Base-by-base conservation (phyloP, 2,888 invertebrate genomes). In the Euplexia lucipara region DNA sequence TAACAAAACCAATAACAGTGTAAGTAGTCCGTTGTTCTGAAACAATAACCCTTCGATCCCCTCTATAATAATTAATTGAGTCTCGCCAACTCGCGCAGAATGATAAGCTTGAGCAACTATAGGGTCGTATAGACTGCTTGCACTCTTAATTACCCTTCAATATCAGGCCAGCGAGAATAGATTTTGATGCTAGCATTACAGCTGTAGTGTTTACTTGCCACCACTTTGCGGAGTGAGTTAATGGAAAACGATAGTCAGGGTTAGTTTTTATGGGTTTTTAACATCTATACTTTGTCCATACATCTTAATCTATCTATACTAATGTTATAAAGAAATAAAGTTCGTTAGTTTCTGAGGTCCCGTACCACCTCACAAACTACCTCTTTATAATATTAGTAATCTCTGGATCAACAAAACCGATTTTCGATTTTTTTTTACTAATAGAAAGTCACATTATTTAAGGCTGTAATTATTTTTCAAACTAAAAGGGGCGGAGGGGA, bases 111-210 rank as follows among this genome's bases (percentile, higher is more conserved):
- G 45, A 63, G 10, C 34, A 49, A 32, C 53, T 58, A 32, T 14
- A 32, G 51, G 49, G 44, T 22, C 37, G 34, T 35, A 37, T 59
- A 44, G 45, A 35, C 34, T 18, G 65, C 47, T 34, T 48, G 57
- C 57, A 72, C 37, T 72, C 72, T 44, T 71, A 64, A 70, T 72
- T 70, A 53, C 47, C 64, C 52, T 70, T 70, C 71, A 70, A 47
- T 63, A 70, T 41, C 71, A 62, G 63, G 45, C 48, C 14, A 45
- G 26, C 26, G 37, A 71, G 42, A 64, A 37, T 49, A 44, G 51
- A 39, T 53, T 47, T 52, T 47, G 56, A 41, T 42, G 32, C 12
- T 35, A 57, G 5, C 16, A n/a, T 26, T 48, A 16, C 14, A 71
- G 30, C 16, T 22, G 9, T 32, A 61, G 32, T n/a, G n/a, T 59